A percentile compares a stretch with the other conserved stretches of the same genome.
Evolutionary conservation across 2,888 invertebrate genomes (phyloP).

Genomic region (Caenorhabditis doughertyi): DNA sequence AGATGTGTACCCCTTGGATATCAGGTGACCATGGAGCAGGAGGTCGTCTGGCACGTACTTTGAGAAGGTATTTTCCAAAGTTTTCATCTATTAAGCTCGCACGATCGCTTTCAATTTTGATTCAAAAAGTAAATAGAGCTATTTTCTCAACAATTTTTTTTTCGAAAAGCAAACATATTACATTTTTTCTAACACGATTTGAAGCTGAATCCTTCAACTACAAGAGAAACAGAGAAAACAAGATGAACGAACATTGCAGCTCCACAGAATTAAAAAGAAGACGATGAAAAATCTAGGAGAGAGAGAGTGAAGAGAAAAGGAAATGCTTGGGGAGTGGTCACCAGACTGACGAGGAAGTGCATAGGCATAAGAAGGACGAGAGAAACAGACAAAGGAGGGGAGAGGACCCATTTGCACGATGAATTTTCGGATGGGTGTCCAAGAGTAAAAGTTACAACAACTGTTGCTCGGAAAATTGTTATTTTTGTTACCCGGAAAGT

Average conservation of each 20-base stretch:
- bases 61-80: constrained; percentile 18
- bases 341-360: constrained; percentile 1
- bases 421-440: constrained; percentile 30
- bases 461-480: constrained; percentile 1
- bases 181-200: constrained; percentile 30
- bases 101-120: constrained; percentile 33
- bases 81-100: constrained; percentile 33
- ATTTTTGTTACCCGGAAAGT: not conserved
- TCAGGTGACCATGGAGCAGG: constrained; percentile 28
- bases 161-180: constrained; percentile 33
- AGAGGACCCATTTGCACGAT: constrained; percentile 14
- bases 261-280: constrained; percentile 20
- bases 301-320: not conserved
- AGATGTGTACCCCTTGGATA: not conserved
- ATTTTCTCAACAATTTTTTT: constrained; percentile 6
- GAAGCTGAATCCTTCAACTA: constrained; percentile 5
- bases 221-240: constrained; percentile 7
- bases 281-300: not conserved
- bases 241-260: constrained; percentile 7
- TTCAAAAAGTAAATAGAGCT: constrained; percentile 40
- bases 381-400: constrained; percentile 24
- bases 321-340: constrained; percentile 8
- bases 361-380: not conserved
- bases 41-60: constrained; percentile 8
- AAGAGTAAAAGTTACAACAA: constrained; percentile 4